Conservation (phyloP, 2,113 vertebrate genomes). For the Anhinga rufa region DNA sequence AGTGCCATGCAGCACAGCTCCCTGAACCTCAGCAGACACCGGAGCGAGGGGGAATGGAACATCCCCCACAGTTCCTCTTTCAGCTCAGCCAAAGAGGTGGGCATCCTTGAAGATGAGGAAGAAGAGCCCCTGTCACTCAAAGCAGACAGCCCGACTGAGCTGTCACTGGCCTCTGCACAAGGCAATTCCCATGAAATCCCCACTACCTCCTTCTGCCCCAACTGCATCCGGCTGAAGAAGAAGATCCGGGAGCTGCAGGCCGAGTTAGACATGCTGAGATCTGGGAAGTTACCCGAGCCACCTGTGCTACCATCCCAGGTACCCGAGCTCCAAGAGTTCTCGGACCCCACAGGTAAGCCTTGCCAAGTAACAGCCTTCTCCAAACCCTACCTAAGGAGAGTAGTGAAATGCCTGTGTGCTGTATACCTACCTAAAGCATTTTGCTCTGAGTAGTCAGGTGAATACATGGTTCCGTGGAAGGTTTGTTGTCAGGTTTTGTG, state of each 20-base stretch:
- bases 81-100: constrained; percentile 59
- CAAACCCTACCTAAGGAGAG: constrained; percentile 53
- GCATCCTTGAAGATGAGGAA: constrained; percentile 69
- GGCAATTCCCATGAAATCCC: constrained; percentile 75
- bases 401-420: constrained; percentile 30
- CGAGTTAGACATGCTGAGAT: constrained; percentile 85
- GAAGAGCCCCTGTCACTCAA: constrained; percentile 77
- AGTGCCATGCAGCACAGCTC: constrained; percentile 14
- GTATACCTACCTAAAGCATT: background rate
- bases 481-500: constrained; percentile 3
- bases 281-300: constrained; percentile 72
- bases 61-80: constrained; percentile 49
- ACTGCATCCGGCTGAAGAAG: constrained; percentile 90
- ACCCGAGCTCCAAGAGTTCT: constrained; percentile 83
- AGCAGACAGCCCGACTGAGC: constrained; percentile 80
- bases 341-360: constrained; percentile 87
- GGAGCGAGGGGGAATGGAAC: constrained; percentile 71
- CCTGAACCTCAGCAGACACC: constrained; percentile 60
- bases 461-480: background rate
- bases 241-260: constrained; percentile 92
- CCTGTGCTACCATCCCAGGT: constrained; percentile 72
- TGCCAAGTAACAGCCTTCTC: constrained; percentile 33
- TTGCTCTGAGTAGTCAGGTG: constrained; percentile 3
- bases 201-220: constrained; percentile 93
- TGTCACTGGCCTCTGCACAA: constrained; percentile 59